Percentiles rank a stretch among this genome's conserved stretches.
phyloP scores from a whole-genome alignment of 2,888 invertebrate genomes.

The Aplocera efformata region DNA sequence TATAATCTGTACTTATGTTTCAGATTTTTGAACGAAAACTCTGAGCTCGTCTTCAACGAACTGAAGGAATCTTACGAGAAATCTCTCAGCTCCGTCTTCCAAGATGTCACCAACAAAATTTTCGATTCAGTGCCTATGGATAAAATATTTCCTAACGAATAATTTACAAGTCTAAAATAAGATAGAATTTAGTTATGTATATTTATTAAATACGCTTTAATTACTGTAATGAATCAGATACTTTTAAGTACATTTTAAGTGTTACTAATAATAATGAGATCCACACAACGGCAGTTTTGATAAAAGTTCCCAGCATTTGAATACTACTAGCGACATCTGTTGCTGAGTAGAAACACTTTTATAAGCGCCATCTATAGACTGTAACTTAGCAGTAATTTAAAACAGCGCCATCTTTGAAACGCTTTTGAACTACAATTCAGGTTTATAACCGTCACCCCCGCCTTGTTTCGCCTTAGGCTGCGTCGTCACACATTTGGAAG shows the following conservation, averaged over 20 bases:
- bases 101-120: constrained; percentile 83
- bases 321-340: too few species aligned
- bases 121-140: constrained; percentile 85
- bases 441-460: constrained; percentile 22
- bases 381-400: constrained; percentile 22
- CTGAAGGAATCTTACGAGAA: constrained; percentile 85
- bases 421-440: too few species aligned
- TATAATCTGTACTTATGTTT: too few species aligned
- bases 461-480: constrained; percentile 23
- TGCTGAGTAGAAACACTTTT: too few species aligned
- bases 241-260: constrained; percentile 25
- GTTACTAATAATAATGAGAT: constrained; percentile 23
- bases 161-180: constrained; percentile 14
- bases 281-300: constrained; percentile 29
- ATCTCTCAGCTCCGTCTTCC: constrained; percentile 83
- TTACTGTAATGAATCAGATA: too few species aligned
- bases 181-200: constrained; percentile 28
- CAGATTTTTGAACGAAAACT: constrained; percentile 84
- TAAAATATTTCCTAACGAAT: constrained; percentile 79
- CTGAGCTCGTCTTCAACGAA: constrained; percentile 84
- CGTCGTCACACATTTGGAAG: constrained; percentile 26
- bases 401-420: constrained; percentile 5
- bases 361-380: constrained; percentile 37
- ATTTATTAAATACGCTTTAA: constrained; percentile 70
- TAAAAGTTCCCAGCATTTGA: too few species aligned